Conservation (phyloP, 2,113 vertebrate genomes). For the Centropristis striata region DNA sequence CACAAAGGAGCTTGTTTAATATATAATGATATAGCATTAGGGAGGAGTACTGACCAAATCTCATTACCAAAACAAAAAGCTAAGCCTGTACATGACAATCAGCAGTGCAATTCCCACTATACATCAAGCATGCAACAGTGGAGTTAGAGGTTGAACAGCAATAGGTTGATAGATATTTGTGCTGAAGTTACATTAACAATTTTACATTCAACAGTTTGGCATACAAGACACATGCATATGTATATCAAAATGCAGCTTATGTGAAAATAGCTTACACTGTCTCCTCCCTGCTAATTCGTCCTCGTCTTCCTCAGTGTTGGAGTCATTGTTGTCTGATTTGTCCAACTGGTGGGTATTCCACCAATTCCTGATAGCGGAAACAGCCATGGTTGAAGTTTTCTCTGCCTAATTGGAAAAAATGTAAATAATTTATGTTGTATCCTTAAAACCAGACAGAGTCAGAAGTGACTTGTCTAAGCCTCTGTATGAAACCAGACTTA, state of each 20-base stretch:
- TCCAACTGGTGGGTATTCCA: conserved; percentile 45
- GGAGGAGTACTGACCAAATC: neutral
- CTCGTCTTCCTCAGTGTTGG: conserved; percentile 65
- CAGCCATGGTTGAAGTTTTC: conserved; percentile 9
- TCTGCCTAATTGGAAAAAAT: conserved; percentile 27
- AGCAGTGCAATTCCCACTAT: neutral
- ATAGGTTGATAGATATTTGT: neutral
- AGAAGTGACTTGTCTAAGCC: neutral
- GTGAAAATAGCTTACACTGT: conserved; percentile 71
- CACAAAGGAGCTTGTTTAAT: conserved; percentile 46
- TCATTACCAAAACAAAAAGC: neutral
- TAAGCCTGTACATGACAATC: neutral
- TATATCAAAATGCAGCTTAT: neutral
- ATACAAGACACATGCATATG: neutral
- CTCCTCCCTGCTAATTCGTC: conserved; percentile 67
- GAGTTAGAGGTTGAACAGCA: neutral
- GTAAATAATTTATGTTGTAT: neutral
- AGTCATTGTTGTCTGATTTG: conserved; percentile 66
- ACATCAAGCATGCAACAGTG: neutral
- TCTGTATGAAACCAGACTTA: neutral
- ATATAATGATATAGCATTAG: conserved; percentile 17
- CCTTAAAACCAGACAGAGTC: neutral
- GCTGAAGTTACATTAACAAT: neutral
- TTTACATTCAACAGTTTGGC: neutral
- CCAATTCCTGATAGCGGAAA: conserved; percentile 58